phyloP scores from a whole-genome alignment of 2,113 vertebrate genomes.

The Semicossyphus pulcher region DNA sequence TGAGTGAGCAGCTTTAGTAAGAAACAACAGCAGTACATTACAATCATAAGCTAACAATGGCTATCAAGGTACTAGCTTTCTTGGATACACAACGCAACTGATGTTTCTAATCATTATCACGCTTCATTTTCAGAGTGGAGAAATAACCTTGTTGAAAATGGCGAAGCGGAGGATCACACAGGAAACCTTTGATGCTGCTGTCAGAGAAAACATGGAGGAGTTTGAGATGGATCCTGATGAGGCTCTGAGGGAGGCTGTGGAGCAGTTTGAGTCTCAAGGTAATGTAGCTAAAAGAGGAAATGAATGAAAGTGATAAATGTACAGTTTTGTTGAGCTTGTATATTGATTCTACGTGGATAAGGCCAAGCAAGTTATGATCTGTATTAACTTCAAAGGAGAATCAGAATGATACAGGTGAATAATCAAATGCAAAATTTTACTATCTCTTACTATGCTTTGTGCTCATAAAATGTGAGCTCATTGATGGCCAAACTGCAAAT shows the following conservation, averaged over 20 bases:
- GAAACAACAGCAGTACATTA: background rate
- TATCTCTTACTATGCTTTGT: too few species aligned
- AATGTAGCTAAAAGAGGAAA: background rate
- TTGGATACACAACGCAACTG: background rate
- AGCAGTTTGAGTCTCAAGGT: conserved; percentile 97
- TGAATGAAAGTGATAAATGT: too few species aligned
- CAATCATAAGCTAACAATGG: conserved; percentile 1
- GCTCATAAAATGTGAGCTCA: background rate
- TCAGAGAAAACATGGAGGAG: conserved; percentile 92
- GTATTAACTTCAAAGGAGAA: too few species aligned
- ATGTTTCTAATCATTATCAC: background rate
- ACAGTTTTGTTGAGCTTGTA: background rate
- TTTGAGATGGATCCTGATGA: conserved; percentile 92
- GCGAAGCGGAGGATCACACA: conserved; percentile 89
- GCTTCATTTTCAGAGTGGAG: conserved; percentile 1
- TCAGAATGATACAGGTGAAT: background rate
- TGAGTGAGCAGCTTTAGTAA: too few species aligned
- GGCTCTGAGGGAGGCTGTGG: conserved; percentile 89
- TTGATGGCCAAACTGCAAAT: background rate
- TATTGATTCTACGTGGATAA: background rate
- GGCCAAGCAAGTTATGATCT: background rate
- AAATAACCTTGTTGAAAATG: conserved; percentile 78
- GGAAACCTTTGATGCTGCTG: conserved; percentile 93
- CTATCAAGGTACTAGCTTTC: background rate
- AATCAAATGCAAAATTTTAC: too few species aligned